Base-by-base conservation (phyloP, 2,797 vertebrate genomes). In the Phyllotis vaccarum region DNA sequence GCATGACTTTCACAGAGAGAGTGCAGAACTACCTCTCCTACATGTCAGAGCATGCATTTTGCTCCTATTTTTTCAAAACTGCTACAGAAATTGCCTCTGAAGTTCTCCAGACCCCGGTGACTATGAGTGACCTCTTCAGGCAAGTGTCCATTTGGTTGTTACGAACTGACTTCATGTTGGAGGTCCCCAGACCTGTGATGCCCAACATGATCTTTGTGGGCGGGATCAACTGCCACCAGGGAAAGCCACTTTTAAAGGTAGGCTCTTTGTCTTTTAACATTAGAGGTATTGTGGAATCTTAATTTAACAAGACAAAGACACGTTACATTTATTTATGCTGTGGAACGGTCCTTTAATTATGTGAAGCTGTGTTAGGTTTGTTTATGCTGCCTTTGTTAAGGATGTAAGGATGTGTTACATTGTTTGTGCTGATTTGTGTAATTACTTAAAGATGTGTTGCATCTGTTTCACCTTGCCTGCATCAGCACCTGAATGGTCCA, bases 181-280 rank as follows among this genome's bases (percentile, higher is more conserved):
- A 99, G 2, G 97, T 95, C 14, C 98, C 98, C 58, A 98, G 95
- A 5, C 99, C 99, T 3, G 40, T 99, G 56, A 99, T 99, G 99
- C 99, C 99, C 24, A 99, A 99, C 58, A 86, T 99, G 83, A 16
- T 99, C 24, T 96, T 98, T 29, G 97, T 99, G 0, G 99, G 99
- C 0, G 99, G 99, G 58, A 99, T 99, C 93, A 99, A 99, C 97
- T 99, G 99, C 88, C 85, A 96, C 0, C 46, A 98, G 81, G 91
- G 92, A 80, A 98, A 98, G 49, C 94, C 97, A 21, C 93, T 99
- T 58, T 40, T 98, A 2, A 56, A 98, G 97, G 99, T 99, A 82
- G 97, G 98, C 98, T 8, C 0, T 98, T 16, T 89, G 95, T 37
- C 95, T 98, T 34, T 98, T 98, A 6, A 98, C 29, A 13, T 2